A percentile compares a stretch with the other conserved stretches of the same genome.
Evolutionary conservation across 2,113 vertebrate species (phyloP).

Genomic region (Dendropsophus ebraccatus): DNA sequence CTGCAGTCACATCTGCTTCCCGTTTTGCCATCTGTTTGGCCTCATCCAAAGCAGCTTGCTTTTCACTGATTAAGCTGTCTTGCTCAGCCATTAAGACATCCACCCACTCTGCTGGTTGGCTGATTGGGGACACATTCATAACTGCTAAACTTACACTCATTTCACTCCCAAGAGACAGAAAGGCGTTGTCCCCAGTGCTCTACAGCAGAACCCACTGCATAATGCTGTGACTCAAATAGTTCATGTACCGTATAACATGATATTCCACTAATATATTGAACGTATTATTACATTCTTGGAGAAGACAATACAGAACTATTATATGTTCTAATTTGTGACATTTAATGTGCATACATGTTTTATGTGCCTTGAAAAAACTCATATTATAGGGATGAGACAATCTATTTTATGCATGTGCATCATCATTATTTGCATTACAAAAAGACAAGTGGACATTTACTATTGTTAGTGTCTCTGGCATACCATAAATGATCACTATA

Average conservation of each 20-base stretch:
- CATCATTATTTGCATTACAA: no score
- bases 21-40: conserved; percentile 84
- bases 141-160: conserved; percentile 69
- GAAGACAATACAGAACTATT: not conserved
- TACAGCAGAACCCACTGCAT: not conserved
- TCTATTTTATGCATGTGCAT: no score
- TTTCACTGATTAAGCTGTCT: conserved; percentile 75
- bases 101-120: conserved; percentile 72
- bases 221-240: not conserved
- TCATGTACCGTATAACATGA: not conserved
- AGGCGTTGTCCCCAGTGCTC: conserved; percentile 65
- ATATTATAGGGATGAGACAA: not conserved
- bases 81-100: conserved; percentile 65
- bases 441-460: no score
- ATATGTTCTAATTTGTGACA: not conserved
- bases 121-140: conserved; percentile 64
- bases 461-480: no score
- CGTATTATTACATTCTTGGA: not conserved
- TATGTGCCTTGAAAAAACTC: not conserved
- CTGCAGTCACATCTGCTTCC: conserved; percentile 88
- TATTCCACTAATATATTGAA: not conserved
- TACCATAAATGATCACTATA: no score
- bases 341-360: not conserved
- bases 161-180: conserved; percentile 70
- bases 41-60: conserved; percentile 71